Percentiles rank a stretch among this genome's conserved stretches.
Conservation (phyloP, 2,113 vertebrate genomes). For the Mobula birostris region DNA sequence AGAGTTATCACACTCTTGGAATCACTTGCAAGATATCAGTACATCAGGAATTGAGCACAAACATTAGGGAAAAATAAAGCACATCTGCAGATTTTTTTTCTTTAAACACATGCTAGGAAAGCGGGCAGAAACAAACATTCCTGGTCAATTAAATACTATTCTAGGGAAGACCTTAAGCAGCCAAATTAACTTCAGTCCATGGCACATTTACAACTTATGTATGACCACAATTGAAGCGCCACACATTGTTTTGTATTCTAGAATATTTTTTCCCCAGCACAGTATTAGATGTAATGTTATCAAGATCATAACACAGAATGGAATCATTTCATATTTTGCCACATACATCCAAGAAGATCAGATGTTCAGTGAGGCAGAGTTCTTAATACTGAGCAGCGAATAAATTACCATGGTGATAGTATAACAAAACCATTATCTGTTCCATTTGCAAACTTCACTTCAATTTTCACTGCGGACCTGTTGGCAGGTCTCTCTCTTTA, state of each 20-base stretch:
- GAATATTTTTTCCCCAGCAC: not conserved
- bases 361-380: not conserved
- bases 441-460: not conserved
- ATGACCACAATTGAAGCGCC: not conserved
- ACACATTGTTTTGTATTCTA: not conserved
- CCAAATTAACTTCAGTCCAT: not conserved
- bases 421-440: not conserved
- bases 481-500: not conserved
- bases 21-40: not conserved
- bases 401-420: not conserved
- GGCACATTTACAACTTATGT: not conserved
- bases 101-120: not conserved
- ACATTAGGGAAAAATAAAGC: not conserved
- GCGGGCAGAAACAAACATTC: not conserved
- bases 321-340: constrained; percentile 1
- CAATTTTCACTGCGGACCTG: not conserved
- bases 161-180: constrained; percentile 36
- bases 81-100: not conserved
- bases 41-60: not conserved
- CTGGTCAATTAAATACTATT: not conserved
- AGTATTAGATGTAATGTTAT: not conserved
- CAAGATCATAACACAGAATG: not conserved
- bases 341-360: not conserved
- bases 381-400: not conserved
- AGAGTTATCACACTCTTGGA: not conserved